Conservation (phyloP, 2,888 invertebrate species). For the Synanthedon andrenaeformis region DNA sequence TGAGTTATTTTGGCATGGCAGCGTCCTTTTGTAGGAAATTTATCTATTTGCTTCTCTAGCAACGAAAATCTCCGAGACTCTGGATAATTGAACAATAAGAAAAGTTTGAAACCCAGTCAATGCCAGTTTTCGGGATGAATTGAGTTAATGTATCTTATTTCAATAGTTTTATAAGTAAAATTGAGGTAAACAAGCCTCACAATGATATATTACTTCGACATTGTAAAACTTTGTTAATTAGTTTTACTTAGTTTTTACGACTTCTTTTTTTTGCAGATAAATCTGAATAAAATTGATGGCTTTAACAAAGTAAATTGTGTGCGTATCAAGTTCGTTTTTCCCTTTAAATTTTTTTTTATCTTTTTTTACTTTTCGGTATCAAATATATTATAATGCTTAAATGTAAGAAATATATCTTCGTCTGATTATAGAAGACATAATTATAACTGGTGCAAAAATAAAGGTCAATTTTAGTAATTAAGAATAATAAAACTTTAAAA, state of each 20-base stretch:
- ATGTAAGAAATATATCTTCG: too few species aligned
- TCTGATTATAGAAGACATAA: too few species aligned
- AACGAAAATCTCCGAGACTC: neutral
- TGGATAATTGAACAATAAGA: neutral
- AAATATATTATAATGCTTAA: too few species aligned
- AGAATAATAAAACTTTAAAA: too few species aligned
- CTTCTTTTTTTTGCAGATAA: neutral
- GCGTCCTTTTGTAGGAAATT: conserved; percentile 6
- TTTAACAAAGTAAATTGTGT: neutral
- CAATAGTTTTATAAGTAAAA: neutral
- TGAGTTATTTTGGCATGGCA: conserved; percentile 12
- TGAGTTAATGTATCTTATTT: neutral
- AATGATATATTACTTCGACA: neutral
- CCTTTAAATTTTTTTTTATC: too few species aligned
- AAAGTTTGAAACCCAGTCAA: neutral
- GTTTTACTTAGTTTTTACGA: neutral
- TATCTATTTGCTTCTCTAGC: neutral
- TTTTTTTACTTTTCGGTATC: too few species aligned
- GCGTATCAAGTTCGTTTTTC: too few species aligned
- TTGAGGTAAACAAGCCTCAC: neutral
- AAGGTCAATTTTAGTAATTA: too few species aligned
- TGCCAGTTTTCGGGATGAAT: neutral
- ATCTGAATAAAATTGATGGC: neutral
- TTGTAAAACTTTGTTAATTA: neutral
- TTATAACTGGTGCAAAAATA: too few species aligned